A percentile compares a stretch with the other conserved stretches of the same genome.
phyloP scores from a whole-genome alignment of 2,888 invertebrate species.

The Nemurella pictetii region DNA sequence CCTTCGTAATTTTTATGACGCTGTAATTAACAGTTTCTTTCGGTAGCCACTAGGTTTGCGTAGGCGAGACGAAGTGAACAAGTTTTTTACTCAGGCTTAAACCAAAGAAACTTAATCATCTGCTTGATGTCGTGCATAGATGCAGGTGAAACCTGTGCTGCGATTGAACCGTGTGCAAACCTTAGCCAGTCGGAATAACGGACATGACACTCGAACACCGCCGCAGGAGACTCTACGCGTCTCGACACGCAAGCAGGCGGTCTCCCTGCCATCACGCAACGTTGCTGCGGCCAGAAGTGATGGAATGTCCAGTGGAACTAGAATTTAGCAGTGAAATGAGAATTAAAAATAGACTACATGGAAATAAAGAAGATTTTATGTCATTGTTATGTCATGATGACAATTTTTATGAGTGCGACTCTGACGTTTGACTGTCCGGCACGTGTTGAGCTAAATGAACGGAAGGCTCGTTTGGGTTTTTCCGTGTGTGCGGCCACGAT shows the following conservation, averaged over 20 bases:
- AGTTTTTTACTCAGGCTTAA: slow-evolving; percentile 37
- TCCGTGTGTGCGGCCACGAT: not conserved
- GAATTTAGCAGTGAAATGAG: not conserved
- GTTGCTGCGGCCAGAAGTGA: not conserved
- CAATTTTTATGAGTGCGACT: not conserved
- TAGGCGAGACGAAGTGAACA: not conserved
- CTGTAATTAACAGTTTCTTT: not conserved
- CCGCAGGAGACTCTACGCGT: no score
- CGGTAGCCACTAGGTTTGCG: not conserved
- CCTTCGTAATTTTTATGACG: not conserved
- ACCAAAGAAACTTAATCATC: slow-evolving; percentile 35
- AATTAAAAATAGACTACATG: slow-evolving; percentile 12
- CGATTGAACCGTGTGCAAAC: not conserved
- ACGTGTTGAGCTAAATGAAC: not conserved
- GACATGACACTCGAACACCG: not conserved
- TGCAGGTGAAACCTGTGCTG: not conserved
- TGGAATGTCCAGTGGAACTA: not conserved
- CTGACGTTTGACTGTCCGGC: not conserved
- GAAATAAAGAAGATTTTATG: slow-evolving; percentile 4
- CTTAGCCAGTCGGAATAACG: not conserved
- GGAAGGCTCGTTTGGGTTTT: not conserved
- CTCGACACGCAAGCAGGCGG: not conserved
- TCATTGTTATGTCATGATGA: slow-evolving; percentile 15
- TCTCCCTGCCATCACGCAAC: no score
- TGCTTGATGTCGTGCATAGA: slow-evolving; percentile 15